Conservation (phyloP, 2,888 invertebrate genomes). For the Cephus nigrinus region DNA sequence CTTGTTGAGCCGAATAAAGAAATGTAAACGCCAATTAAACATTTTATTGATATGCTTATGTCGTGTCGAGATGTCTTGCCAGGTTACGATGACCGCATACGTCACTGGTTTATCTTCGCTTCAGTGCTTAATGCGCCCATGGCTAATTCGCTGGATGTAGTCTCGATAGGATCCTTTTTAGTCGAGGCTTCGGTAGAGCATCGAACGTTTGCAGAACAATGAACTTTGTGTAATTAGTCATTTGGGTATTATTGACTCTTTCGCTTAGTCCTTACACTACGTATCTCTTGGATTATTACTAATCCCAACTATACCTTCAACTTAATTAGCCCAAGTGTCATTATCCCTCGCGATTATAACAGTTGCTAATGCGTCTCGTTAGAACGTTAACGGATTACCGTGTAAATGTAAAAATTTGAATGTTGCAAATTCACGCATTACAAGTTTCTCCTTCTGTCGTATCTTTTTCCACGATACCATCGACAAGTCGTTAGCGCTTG, state of each 20-base stretch:
- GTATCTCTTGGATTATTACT: background rate
- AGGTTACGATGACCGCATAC: background rate
- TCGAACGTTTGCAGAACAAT: background rate
- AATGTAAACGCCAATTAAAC: conserved; percentile 65
- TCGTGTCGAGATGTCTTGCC: conserved; percentile 49
- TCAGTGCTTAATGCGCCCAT: no score
- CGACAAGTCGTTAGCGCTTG: background rate
- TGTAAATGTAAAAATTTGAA: background rate
- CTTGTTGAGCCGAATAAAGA: conserved; percentile 59
- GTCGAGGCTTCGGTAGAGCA: background rate
- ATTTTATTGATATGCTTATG: conserved; percentile 63
- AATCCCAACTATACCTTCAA: background rate
- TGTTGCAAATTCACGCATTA: background rate
- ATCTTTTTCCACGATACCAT: background rate
- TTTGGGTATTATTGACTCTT: background rate
- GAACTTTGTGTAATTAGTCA: background rate
- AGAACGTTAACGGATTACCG: background rate
- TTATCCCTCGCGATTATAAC: background rate
- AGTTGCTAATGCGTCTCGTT: background rate
- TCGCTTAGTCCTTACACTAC: background rate
- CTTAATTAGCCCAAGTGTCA: background rate
- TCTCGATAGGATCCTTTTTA: no score
- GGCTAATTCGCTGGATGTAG: no score
- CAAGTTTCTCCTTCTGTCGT: background rate
- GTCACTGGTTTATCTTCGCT: background rate